Conservation (phyloP, 2,797 vertebrate genomes). For the Brachyalestes nurse region DNA sequence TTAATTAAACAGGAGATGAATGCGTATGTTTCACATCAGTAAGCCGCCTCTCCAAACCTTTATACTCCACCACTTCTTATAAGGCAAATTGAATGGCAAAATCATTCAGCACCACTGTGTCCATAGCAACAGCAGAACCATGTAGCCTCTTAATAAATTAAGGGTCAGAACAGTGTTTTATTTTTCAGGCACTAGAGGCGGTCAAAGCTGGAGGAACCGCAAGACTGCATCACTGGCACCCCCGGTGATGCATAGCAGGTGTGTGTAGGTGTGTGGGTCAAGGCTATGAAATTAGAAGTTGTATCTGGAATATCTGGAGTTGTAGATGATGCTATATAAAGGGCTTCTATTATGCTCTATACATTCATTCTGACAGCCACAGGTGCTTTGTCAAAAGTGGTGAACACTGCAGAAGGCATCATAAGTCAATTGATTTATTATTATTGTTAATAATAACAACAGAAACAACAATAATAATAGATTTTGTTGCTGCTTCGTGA, state of each 20-base stretch:
- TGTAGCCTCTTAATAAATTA: slow-evolving; percentile 45
- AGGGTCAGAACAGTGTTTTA: slow-evolving; percentile 46
- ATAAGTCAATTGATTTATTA: too few species aligned
- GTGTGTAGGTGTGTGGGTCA: neutral
- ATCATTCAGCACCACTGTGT: slow-evolving; percentile 54
- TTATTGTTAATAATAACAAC: too few species aligned
- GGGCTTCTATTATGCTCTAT: too few species aligned
- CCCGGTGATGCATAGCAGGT: neutral
- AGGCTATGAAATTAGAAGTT: neutral
- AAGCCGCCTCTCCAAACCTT: slow-evolving; percentile 41
- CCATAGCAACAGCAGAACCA: slow-evolving; percentile 66
- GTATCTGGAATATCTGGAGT: too few species aligned
- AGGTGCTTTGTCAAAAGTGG: too few species aligned
- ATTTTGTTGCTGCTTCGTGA: too few species aligned
- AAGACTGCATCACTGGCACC: slow-evolving; percentile 22
- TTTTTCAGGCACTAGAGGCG: slow-evolving; percentile 52
- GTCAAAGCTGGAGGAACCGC: slow-evolving; percentile 50
- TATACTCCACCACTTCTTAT: slow-evolving; percentile 44
- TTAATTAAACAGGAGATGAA: slow-evolving; percentile 41
- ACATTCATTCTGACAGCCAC: too few species aligned
- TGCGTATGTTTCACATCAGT: slow-evolving; percentile 36
- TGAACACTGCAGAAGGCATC: too few species aligned
- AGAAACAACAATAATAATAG: too few species aligned
- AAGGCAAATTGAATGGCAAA: slow-evolving; percentile 51
- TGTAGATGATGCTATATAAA: too few species aligned